Percentiles rank a stretch among this genome's conserved stretches.
phyloP scores from a whole-genome alignment of 2,888 invertebrate species.

The Diarsia mendica region DNA sequence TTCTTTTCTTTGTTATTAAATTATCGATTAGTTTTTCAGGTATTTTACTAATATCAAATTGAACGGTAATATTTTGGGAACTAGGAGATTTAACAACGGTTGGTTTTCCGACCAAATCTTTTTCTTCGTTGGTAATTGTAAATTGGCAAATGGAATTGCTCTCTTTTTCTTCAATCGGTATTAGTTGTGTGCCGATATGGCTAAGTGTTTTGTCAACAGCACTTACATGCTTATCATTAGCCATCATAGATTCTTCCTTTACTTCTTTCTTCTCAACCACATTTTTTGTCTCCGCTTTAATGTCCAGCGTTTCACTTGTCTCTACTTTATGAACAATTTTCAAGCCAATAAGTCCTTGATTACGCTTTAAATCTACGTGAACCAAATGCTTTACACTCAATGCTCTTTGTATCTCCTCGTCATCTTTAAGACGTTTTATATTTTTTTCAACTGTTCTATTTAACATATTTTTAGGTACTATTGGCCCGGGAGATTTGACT shows the following conservation, averaged over 20 bases:
- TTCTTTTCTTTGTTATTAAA: constrained; percentile 21
- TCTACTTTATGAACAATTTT: constrained; percentile 62
- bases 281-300: background rate
- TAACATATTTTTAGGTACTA: constrained; percentile 9
- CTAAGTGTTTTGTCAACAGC: constrained; percentile 30
- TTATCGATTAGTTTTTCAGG: constrained; percentile 27
- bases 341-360: constrained; percentile 74
- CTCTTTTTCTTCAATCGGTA: constrained; percentile 21
- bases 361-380: constrained; percentile 73
- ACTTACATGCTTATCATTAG: constrained; percentile 17
- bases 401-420: constrained; percentile 57
- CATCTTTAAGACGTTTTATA: constrained; percentile 36
- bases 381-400: constrained; percentile 50
- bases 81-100: background rate
- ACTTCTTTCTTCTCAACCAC: background rate
- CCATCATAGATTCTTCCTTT: background rate
- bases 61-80: constrained; percentile 19
- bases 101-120: background rate
- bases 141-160: background rate
- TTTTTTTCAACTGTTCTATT: constrained; percentile 11
- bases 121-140: background rate
- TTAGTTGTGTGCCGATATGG: constrained; percentile 31
- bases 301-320: background rate
- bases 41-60: constrained; percentile 30
- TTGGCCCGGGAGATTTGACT: constrained; percentile 4